These are phyloP conservation scores for Melikaiella ostensackeni DNA, from an alignment of 2,888 invertebrate genomes.

Conservation along the genomic window DNA sequence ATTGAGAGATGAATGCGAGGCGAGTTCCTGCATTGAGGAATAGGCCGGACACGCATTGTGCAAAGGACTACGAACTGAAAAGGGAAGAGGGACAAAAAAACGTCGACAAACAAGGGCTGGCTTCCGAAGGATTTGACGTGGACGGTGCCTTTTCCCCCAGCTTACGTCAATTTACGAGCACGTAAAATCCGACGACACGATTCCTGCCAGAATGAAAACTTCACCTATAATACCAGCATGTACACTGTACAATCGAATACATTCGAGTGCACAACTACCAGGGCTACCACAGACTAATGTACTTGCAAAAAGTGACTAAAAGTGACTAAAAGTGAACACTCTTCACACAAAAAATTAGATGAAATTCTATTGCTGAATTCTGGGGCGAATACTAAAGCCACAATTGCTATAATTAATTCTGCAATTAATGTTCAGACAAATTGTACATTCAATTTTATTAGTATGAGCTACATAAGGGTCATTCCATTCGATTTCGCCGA, in stretches of 20 bases:
- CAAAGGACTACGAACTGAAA: conserved; percentile 45
- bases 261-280: neutral
- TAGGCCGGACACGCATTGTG: conserved; percentile 52
- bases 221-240: neutral
- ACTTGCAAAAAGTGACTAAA: too few species aligned
- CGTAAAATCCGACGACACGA: conserved; percentile 35
- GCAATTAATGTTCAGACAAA: too few species aligned
- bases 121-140: conserved; percentile 8
- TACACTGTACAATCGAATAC: neutral
- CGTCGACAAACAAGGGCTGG: conserved; percentile 41
- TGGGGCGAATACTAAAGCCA: too few species aligned
- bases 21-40: conserved; percentile 49
- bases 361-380: too few species aligned
- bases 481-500: too few species aligned
- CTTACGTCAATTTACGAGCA: conserved; percentile 16
- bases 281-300: too few species aligned
- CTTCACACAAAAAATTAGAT: too few species aligned
- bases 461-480: too few species aligned
- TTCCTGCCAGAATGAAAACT: neutral
- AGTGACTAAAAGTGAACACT: too few species aligned
- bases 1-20: conserved; percentile 41
- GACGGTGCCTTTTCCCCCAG: conserved; percentile 3
- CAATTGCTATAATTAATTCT: too few species aligned
- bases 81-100: conserved; percentile 44
- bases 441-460: too few species aligned